Conservation (phyloP, 2,113 vertebrate species). For the Nanorana parkeri region DNA sequence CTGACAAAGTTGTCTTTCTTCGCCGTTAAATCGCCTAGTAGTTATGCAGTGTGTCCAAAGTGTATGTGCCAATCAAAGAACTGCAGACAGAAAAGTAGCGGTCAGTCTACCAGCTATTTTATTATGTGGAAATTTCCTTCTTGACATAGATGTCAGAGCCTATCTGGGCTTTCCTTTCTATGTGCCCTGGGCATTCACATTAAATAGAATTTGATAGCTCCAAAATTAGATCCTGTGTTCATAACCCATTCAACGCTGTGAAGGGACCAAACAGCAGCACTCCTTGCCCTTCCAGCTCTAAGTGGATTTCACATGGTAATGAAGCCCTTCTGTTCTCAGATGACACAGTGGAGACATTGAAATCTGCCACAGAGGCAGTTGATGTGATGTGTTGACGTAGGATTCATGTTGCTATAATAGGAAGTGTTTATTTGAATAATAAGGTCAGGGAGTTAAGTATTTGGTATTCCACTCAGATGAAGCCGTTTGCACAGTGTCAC, state of each 20-base stretch:
- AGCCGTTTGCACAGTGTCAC: conserved; percentile 84
- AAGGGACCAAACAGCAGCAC: conserved; percentile 36
- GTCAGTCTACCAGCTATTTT: conserved; percentile 19
- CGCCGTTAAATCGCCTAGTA: not conserved
- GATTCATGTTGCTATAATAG: conserved; percentile 66
- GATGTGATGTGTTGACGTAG: conserved; percentile 63
- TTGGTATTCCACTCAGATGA: conserved; percentile 79
- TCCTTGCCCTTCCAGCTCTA: conserved; percentile 25
- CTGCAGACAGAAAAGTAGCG: not conserved
- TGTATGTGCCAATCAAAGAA: conserved; percentile 4
- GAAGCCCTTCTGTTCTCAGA: conserved; percentile 56
- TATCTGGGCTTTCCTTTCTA: conserved; percentile 48
- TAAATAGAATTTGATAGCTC: conserved; percentile 57
- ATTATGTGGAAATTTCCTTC: conserved; percentile 41
- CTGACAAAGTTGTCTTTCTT: not conserved
- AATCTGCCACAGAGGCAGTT: conserved; percentile 62
- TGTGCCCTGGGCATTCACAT: conserved; percentile 54
- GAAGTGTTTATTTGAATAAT: conserved; percentile 80
- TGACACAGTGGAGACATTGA: conserved; percentile 58
- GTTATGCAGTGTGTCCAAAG: not conserved
- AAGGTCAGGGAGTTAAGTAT: conserved; percentile 83
- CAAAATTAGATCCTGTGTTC: conserved; percentile 53
- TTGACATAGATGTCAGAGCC: conserved; percentile 46
- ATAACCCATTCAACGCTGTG: conserved; percentile 49
- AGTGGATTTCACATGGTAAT: conserved; percentile 41